Evolutionary conservation across 2,113 vertebrate genomes (phyloP).

Genomic region (Scolopax mira): DNA sequence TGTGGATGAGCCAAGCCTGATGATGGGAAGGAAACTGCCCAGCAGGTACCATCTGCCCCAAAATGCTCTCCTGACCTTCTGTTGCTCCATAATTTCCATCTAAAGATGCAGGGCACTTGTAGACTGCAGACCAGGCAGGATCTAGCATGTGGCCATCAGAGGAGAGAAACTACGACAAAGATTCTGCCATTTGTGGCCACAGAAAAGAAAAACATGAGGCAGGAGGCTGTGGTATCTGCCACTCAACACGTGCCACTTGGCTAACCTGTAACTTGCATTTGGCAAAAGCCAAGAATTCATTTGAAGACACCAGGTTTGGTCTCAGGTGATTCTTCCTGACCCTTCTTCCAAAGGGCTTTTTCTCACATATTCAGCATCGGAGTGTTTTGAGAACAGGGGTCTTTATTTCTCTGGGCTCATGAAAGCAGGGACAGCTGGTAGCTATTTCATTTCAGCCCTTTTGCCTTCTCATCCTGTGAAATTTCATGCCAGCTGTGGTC

Average conservation of each 20-base stretch:
- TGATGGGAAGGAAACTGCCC: neutral
- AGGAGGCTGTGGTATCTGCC: neutral
- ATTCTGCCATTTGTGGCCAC: neutral
- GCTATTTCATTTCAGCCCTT: neutral
- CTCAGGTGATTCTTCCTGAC: neutral
- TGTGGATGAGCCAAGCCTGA: neutral
- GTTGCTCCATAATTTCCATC: neutral
- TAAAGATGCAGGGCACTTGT: neutral
- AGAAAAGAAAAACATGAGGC: neutral
- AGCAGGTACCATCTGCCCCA: neutral
- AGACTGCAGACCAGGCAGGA: neutral
- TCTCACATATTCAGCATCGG: neutral
- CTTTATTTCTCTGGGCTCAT: neutral
- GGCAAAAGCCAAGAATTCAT: neutral
- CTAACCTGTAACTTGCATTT: neutral
- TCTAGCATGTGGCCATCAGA: neutral
- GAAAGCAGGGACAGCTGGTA: neutral
- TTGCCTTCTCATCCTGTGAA: slow-evolving; percentile 20
- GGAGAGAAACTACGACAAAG: neutral
- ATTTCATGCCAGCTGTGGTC: slow-evolving; percentile 66
- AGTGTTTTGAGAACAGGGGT: neutral
- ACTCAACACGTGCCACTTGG: neutral
- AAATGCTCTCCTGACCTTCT: neutral
- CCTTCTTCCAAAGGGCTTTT: neutral
- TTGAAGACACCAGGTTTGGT: neutral